phyloP scores from a whole-genome alignment of 2,797 vertebrate genomes.

The Podarcis siculus region DNA sequence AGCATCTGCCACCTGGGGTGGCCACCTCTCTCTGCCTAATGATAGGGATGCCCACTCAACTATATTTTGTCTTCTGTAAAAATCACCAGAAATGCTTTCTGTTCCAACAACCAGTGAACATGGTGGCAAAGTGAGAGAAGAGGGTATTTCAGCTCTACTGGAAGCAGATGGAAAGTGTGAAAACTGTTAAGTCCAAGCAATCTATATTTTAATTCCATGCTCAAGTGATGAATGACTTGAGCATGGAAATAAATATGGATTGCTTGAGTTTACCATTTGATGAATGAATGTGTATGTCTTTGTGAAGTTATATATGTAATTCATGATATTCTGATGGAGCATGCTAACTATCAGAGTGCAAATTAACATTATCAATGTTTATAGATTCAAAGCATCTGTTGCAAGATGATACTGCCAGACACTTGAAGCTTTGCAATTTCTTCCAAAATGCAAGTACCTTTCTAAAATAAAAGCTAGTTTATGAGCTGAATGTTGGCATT shows the following conservation, averaged over 20 bases:
- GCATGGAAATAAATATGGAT: conserved; percentile 3
- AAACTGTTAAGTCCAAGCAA: not conserved
- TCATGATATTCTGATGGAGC: not conserved
- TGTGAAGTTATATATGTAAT: not conserved
- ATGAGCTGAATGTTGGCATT: not conserved
- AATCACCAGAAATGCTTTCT: too few relatives aligned
- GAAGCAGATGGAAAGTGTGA: not conserved
- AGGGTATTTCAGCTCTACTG: too few relatives aligned
- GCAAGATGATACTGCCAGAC: not conserved
- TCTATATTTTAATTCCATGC: conserved; percentile 11
- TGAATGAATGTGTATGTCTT: not conserved
- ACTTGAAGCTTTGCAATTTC: not conserved
- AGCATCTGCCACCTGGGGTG: too few relatives aligned
- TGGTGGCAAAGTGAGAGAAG: not conserved
- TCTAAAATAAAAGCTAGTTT: not conserved
- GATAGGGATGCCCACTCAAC: too few relatives aligned
- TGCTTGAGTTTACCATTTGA: not conserved
- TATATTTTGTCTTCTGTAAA: too few relatives aligned
- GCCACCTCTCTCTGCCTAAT: too few relatives aligned
- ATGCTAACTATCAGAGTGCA: not conserved
- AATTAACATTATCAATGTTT: conserved; percentile 7
- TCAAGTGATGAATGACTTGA: not conserved
- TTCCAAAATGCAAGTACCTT: not conserved
- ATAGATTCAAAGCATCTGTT: conserved; percentile 2
- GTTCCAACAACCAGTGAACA: too few relatives aligned